Conservation (phyloP, 2,888 invertebrate species). For the Trachelus tabidus region DNA sequence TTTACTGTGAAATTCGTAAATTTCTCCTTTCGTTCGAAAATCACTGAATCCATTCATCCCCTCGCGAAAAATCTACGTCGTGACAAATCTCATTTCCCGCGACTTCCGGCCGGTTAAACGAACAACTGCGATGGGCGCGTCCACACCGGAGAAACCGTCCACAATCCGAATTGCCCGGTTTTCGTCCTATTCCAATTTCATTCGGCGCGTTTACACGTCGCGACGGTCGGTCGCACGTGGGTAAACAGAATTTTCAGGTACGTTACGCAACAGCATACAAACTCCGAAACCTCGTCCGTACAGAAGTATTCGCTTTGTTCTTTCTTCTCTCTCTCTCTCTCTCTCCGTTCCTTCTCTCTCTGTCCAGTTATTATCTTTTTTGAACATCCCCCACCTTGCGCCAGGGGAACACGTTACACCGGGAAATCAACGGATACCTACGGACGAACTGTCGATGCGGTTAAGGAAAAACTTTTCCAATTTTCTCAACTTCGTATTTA, state of each 20-base stretch:
- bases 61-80: background rate
- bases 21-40: background rate
- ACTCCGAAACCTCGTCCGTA: too few relatives aligned
- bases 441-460: background rate
- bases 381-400: slow-evolving; percentile 2
- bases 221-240: background rate
- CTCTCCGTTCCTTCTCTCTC: background rate
- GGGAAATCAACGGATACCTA: background rate
- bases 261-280: background rate
- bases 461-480: slow-evolving; percentile 51
- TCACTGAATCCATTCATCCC: background rate
- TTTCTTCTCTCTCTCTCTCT: too few relatives aligned
- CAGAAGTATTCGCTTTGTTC: background rate
- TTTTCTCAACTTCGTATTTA: slow-evolving; percentile 53
- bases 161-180: background rate
- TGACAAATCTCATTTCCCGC: background rate
- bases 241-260: background rate
- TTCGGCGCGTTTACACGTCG: background rate
- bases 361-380: background rate
- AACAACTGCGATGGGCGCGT: background rate
- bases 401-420: background rate
- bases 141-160: background rate
- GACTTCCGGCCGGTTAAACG: background rate
- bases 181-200: background rate
- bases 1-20: background rate